These are phyloP conservation scores for Zosterops japonicus DNA, from an alignment of 2,113 vertebrate genomes.

Conservation along the genomic window DNA sequence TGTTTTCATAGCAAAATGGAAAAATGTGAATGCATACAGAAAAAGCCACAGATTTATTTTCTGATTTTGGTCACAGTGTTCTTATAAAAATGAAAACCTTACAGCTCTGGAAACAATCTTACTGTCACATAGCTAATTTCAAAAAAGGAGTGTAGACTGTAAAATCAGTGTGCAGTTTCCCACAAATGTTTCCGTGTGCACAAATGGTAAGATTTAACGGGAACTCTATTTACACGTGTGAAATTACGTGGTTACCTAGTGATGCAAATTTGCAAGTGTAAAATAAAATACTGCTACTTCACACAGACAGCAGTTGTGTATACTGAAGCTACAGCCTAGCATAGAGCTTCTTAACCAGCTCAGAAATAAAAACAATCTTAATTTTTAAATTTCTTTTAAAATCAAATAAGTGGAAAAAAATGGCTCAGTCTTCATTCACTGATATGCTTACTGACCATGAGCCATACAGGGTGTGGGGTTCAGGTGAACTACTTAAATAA, in stretches of 20 bases:
- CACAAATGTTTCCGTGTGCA: slow-evolving; percentile 18
- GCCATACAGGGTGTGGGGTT: background rate
- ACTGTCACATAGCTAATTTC: slow-evolving; percentile 31
- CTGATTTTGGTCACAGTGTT: slow-evolving; percentile 27
- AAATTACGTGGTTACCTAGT: background rate
- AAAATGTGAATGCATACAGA: slow-evolving; percentile 9
- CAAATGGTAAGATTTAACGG: background rate
- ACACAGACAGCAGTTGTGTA: background rate
- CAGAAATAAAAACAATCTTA: background rate
- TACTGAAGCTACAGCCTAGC: background rate
- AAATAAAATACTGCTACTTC: background rate
- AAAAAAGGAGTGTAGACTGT: background rate
- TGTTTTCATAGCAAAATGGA: slow-evolving; percentile 35
- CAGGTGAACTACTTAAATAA: slow-evolving; percentile 6
- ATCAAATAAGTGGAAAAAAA: background rate
- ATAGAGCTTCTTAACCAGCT: background rate
- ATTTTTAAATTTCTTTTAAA: background rate
- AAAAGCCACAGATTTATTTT: slow-evolving; percentile 36
- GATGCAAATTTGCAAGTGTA: background rate
- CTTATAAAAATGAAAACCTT: slow-evolving; percentile 28
- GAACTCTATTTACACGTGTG: background rate
- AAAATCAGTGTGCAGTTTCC: background rate
- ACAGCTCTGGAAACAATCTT: slow-evolving; percentile 50
- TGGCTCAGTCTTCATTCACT: background rate
- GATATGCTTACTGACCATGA: background rate